Percentiles rank a stretch among this genome's conserved stretches.
phyloP scores from a whole-genome alignment of 1,140 invertebrate genomes.

The Drosophila bocki region DNA sequence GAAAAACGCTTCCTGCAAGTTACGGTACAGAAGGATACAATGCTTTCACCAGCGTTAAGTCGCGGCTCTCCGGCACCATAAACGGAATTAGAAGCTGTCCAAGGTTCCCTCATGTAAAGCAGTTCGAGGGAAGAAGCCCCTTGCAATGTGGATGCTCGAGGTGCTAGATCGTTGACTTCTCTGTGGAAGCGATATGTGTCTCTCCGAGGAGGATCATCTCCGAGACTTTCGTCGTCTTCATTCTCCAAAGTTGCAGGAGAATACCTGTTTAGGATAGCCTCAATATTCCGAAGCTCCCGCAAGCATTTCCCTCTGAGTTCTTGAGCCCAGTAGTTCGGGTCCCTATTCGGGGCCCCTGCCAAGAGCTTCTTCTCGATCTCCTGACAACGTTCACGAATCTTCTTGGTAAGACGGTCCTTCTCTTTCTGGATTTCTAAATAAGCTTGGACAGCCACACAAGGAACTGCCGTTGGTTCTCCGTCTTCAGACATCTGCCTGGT shows the following conservation, averaged over 20 bases:
- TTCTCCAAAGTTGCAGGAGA: not conserved
- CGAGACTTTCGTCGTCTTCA: not conserved
- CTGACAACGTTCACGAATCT: too few species aligned
- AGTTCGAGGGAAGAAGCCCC: not conserved
- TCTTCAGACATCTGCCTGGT: too few species aligned
- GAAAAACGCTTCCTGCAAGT: constrained; percentile 6
- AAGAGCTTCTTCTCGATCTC: not conserved
- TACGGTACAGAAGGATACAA: not conserved
- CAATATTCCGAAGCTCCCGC: not conserved
- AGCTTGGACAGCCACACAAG: not conserved
- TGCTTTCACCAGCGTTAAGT: too few species aligned
- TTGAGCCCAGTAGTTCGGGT: not conserved
- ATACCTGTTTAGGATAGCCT: not conserved
- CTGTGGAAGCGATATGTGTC: too few species aligned
- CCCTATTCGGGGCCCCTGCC: not conserved
- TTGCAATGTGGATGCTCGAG: not conserved
- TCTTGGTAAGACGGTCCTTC: not conserved
- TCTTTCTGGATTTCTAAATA: not conserved
- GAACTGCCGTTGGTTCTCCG: not conserved
- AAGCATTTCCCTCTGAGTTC: not conserved
- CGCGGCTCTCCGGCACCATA: not conserved
- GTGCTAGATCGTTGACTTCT: too few species aligned
- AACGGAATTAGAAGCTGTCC: not conserved
- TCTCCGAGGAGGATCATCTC: too few species aligned
- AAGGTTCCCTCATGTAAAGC: not conserved